Percentiles rank a stretch among this genome's conserved stretches.
Conservation (phyloP, 1,140 invertebrate species). For the Chlorops oryzae region DNA sequence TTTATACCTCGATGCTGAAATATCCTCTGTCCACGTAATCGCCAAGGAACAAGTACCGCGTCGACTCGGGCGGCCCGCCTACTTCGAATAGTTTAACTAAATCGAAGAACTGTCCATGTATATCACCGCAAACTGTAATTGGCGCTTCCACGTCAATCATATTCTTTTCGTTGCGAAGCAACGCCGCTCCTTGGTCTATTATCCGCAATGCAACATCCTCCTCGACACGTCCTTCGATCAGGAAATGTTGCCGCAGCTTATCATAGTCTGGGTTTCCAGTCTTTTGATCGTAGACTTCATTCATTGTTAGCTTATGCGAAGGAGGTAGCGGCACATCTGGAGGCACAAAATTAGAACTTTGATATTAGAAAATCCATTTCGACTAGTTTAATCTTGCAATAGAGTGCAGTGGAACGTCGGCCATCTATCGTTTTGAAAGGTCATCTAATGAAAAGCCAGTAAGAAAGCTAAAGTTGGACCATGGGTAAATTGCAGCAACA, state of each 20-base stretch:
- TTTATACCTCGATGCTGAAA: slow-evolving; percentile 96
- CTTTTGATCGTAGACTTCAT: slow-evolving; percentile 94
- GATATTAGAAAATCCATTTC: neutral
- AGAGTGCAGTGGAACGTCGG: neutral
- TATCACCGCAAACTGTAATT: slow-evolving; percentile 99
- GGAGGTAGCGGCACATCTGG: slow-evolving; percentile 88
- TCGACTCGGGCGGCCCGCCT: slow-evolving; percentile 92
- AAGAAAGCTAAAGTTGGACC: too few species aligned
- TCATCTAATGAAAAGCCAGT: too few species aligned
- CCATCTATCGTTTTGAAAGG: too few species aligned
- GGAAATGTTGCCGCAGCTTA: slow-evolving; percentile 96
- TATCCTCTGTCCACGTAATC: slow-evolving; percentile 99
- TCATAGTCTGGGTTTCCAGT: slow-evolving; percentile 91
- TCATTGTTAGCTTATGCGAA: slow-evolving; percentile 89
- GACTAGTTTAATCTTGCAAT: neutral
- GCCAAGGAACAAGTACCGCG: slow-evolving; percentile 99
- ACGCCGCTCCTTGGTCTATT: slow-evolving; percentile 92
- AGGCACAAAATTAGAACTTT: neutral
- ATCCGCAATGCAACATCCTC: slow-evolving; percentile 91
- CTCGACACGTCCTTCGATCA: slow-evolving; percentile 95
- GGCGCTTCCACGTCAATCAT: slow-evolving; percentile 99
- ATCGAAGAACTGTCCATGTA: slow-evolving; percentile 99
- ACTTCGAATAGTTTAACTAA: slow-evolving; percentile 99
- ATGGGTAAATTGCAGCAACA: too few species aligned
- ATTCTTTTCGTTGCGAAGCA: slow-evolving; percentile 95